These are phyloP conservation scores for Holocentrus rufus DNA, from an alignment of 2,797 vertebrate genomes.

Conservation along the genomic window DNA sequence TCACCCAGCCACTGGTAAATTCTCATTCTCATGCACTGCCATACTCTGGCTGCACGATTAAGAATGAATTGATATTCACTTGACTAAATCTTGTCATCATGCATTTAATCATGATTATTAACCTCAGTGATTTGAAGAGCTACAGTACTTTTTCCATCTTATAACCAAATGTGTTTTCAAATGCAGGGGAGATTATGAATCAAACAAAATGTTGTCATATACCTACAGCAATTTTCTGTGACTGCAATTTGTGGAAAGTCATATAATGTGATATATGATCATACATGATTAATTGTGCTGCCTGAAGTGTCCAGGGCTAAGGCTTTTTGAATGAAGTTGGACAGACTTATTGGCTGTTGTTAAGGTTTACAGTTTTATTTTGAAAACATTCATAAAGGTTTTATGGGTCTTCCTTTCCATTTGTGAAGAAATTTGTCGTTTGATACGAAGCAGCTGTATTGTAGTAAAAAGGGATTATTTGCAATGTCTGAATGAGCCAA, in stretches of 20 bases:
- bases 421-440: not conserved
- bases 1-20: too few species aligned
- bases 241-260: not conserved
- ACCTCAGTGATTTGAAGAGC: not conserved
- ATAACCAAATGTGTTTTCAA: not conserved
- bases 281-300: too few species aligned
- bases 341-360: not conserved
- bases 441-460: not conserved
- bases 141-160: not conserved
- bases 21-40: too few species aligned
- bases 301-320: too few species aligned
- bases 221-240: not conserved
- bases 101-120: not conserved
- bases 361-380: not conserved
- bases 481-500: not conserved
- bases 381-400: not conserved
- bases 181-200: not conserved
- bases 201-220: not conserved
- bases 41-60: too few species aligned
- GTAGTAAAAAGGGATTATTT: not conserved
- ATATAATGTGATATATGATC: too few species aligned
- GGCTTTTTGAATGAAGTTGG: too few species aligned
- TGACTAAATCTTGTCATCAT: too few species aligned
- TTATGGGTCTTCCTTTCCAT: not conserved
- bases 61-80: too few species aligned